Evolutionary conservation across 2,797 vertebrate genomes (phyloP), one percentile per base, ranked within the genome.

Genomic region (Synanceia verrucosa): DNA sequence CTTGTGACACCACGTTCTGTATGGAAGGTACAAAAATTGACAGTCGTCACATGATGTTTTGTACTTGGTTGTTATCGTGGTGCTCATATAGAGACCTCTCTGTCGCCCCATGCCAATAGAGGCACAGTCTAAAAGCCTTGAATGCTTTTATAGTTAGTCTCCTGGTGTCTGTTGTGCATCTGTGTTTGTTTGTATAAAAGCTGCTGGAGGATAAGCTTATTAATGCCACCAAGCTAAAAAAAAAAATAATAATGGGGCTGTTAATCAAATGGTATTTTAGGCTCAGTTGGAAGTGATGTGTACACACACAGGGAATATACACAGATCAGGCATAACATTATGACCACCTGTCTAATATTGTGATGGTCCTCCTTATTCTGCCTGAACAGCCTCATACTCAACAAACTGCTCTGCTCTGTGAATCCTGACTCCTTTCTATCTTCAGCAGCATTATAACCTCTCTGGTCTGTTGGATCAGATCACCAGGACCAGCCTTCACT

Each of bases 231-330:
- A 57, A 56, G 70, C 70, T 60, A 72, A 65, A 70, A 64, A 50
- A 61, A 64, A 48, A 50, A 66, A 70, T 51, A 56, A 58, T 53
- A 69, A 66, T 11, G 55, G 52, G 43, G 16, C 39, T 68, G 56
- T 85, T 83, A 82, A 91, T 86, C 82, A 79, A 83, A 83, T 87
- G 85, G 68, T 73, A 80, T 87, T 83, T 86, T 69, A 66, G 63
- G 61, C 74, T 67, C 65, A 70, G 77, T 81, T 85, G 74, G 83
- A 85, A 88, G 58, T 84, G 66, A 73, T 70, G 73, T 84, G 73
- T 76, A 63, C 28, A 70, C 61, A 34, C 66, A 56, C 2, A 18
- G 24, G 52, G 29, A 51, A 64, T 65, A 55, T 78, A 36, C 39
- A 43, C 41, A 68, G 19, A n/a, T n/a, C n/a, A n/a, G n/a, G n/a